Base-by-base conservation (phyloP, 2,797 vertebrate genomes). In the Channa striata region DNA sequence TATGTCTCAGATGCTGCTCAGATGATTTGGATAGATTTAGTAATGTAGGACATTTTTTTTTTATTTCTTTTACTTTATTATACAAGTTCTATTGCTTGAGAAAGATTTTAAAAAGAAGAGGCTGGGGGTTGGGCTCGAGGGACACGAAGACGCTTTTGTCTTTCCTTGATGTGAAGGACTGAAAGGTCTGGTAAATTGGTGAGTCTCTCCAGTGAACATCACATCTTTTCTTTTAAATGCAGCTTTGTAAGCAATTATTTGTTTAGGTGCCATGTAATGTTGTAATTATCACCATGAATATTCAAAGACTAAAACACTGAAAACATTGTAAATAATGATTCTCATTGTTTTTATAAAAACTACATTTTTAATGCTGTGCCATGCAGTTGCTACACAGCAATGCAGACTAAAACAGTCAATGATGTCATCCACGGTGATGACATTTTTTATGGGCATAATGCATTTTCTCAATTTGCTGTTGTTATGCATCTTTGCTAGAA, bases 371-470 rank as follows among this genome's bases (percentile, higher is more conserved):
- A 30, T n/a, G 46, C 42, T 43, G 14, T 53, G 16, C 33, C 54
- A 17, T 37, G 2, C 21, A 12, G 48, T 52, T 52, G 14, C 40
- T 52, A 17, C 39, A 39, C 42, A 67, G 60, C 64, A 52, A 63
- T 23, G 74, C 46, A 16, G 64, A 77, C 77, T 53, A 49, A 82
- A 82, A 79, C 66, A 77, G 44, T 54, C 64, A 65, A 73, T 90
- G 78, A 88, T 88, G 77, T 87, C 81, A 89, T 74, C 30, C 10
- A 19, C 43, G 68, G 69, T 57, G 51, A 16, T 83, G 70, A 87
- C 62, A 12, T 77, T 79, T 60, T 87, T 86, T 81, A 85, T 90
- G 74, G 63, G 59, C 59, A 33, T 77, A 77, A 72, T 77, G 67
- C 68, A 69, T 56, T 82, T 77, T 73, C 74, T 77, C 72, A 77